Percentiles rank a stretch among this genome's conserved stretches.
Evolutionary conservation across 1,140 invertebrate genomes (phyloP).

Genomic region (Diabrotica virgifera): DNA sequence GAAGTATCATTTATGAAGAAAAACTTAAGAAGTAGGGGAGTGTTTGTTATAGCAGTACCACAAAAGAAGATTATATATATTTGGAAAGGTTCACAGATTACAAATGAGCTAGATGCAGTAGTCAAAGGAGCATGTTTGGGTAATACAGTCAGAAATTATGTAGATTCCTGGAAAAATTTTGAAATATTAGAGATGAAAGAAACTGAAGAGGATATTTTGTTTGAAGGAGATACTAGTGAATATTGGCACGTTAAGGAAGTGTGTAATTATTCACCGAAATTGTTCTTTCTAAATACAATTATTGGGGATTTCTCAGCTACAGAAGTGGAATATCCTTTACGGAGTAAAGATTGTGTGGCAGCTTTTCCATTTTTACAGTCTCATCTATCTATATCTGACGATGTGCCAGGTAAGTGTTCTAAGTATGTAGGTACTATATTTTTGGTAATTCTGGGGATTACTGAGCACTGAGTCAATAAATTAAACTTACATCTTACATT

Average conservation of each 20-base stretch:
- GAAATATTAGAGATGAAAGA: conserved; percentile 17
- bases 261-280: conserved; percentile 26
- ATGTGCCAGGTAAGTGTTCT: conserved; percentile 29
- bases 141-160: conserved; percentile 4
- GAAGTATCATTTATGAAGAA: conserved; percentile 27
- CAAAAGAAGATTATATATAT: conserved; percentile 19
- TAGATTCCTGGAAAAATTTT: conserved; percentile 21
- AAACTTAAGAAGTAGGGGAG: conserved; percentile 29
- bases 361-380: conserved; percentile 35
- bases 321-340: conserved; percentile 32
- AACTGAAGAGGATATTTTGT: conserved; percentile 20
- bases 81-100: conserved; percentile 24
- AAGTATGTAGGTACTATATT: neutral
- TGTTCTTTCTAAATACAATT: conserved; percentile 35
- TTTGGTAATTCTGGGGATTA: neutral
- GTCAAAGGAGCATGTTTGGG: conserved; percentile 7
- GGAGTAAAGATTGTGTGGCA: conserved; percentile 14
- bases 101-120: conserved; percentile 16
- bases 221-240: conserved; percentile 17
- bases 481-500: neutral
- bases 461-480: neutral
- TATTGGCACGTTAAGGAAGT: conserved; percentile 18
- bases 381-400: conserved; percentile 31
- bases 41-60: conserved; percentile 26
- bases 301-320: conserved; percentile 28